Evolutionary conservation across 2,888 invertebrate genomes (phyloP).

Genomic region (Steinernema carpocapsae): DNA sequence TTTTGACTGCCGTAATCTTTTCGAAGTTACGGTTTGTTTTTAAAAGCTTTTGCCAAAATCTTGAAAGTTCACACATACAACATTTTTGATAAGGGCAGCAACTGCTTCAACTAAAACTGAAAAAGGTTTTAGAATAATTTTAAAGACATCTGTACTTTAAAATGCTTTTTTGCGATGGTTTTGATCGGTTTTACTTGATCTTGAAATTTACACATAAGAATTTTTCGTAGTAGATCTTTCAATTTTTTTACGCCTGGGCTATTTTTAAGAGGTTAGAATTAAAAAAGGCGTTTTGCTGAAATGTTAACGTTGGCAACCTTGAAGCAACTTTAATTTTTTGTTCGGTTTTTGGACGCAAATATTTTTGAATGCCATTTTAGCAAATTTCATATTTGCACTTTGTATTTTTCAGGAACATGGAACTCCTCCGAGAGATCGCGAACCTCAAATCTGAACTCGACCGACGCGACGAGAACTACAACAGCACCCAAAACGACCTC

Average conservation of each 20-base stretch:
- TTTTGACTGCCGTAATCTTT: too few relatives aligned
- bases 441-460: not conserved
- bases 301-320: not conserved
- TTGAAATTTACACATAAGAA: not conserved
- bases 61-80: too few relatives aligned
- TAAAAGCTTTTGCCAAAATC: too few relatives aligned
- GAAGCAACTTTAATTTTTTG: not conserved
- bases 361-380: not conserved
- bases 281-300: not conserved
- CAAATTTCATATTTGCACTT: not conserved
- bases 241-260: not conserved
- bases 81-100: too few relatives aligned
- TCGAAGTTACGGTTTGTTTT: too few relatives aligned
- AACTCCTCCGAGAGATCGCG: not conserved
- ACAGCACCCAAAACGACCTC: not conserved
- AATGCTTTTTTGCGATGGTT: too few relatives aligned
- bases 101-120: too few relatives aligned
- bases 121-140: too few relatives aligned
- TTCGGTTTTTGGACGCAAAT: not conserved
- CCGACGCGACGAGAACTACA: slow-evolving; percentile 21
- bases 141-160: too few relatives aligned
- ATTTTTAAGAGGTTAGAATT: not conserved
- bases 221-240: not conserved
- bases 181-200: too few relatives aligned
- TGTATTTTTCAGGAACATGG: not conserved